A percentile compares a stretch with the other conserved stretches of the same genome.
These are phyloP conservation scores for Agrilus cyanescens DNA, from an alignment of 2,888 invertebrate genomes.

Conservation along the genomic window DNA sequence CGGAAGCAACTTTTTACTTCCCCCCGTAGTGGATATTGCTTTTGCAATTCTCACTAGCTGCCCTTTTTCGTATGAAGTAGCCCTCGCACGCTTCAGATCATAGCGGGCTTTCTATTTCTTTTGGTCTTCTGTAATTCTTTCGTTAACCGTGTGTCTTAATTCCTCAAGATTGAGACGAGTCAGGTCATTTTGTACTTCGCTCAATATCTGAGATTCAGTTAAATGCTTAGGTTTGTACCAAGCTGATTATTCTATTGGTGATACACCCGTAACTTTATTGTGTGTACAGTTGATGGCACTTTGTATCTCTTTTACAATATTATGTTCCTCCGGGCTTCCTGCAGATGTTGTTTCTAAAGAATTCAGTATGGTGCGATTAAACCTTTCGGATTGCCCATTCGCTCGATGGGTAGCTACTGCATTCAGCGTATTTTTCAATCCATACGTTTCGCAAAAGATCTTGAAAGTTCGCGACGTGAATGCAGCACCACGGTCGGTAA, in stretches of 20 bases:
- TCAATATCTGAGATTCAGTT: constrained; percentile 8
- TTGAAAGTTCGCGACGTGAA: constrained; percentile 12
- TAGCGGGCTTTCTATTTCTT: no score
- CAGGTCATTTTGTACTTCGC: constrained; percentile 3
- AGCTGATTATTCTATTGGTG: constrained; percentile 13
- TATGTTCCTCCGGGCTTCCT: constrained; percentile 9
- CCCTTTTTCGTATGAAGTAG: no score
- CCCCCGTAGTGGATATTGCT: no score
- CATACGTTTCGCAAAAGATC: constrained; percentile 5
- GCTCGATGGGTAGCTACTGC: constrained; percentile 15
- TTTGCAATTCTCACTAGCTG: no score
- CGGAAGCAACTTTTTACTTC: no score
- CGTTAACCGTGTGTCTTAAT: no score
- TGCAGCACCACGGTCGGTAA: constrained; percentile 18
- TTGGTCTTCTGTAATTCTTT: no score
- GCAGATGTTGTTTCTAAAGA: constrained; percentile 10
- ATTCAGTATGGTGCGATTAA: constrained; percentile 2
- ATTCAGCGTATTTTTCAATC: constrained; percentile 15
- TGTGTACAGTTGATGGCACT: constrained; percentile 16
- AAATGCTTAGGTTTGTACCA: constrained; percentile 9
- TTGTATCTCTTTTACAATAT: constrained; percentile 10
- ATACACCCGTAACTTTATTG: constrained; percentile 11
- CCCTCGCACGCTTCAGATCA: no score
- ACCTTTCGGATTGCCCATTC: constrained; percentile 17
- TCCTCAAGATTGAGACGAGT: not conserved